Evolutionary conservation across 2,113 vertebrate species (phyloP), one percentile per base, ranked within the genome.

Genomic region (Phainopepla nitens): DNA sequence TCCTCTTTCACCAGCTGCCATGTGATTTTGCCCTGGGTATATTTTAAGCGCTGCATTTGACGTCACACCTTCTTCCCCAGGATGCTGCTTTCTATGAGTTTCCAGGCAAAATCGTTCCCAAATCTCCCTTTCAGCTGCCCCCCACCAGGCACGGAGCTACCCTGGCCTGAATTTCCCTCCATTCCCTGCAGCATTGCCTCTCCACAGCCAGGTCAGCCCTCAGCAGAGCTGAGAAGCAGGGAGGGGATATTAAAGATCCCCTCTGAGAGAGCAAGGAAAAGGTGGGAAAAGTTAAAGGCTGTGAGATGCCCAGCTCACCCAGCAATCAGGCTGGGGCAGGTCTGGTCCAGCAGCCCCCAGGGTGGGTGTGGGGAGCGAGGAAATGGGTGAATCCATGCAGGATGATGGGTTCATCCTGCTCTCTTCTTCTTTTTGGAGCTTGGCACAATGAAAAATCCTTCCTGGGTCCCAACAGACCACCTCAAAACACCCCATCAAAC

Each of bases 21-120:
- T 89, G 95, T 94, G 94, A 96, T 86, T 94, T 35, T 81, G 87
- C 75, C 82, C 87, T 73, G 83, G 68, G 82, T 91, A 6, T 97
- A 97, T 97, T 97, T 97, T 96, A 97, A 96, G 96, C 36, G 0
- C 87, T 87, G 77, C 42, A 8, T 93, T 94, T 97, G 97, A 97
- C 82, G 94, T 97, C 96, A 97, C 51, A 36, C 62, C 73, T 91
- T 35, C 91, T 53, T 93, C 69, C 64, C 78, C 58, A 64, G 84
- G 95, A 94, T 92, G 84, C 77, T 94, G 91, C 73, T 89, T 84
- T 44, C 69, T 44, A 4, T 28, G n/a, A 11, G 2, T 79, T 86
- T 83, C 82, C 75, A 88, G 56, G 82, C 62, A 19, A 76, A 94
- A 72, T 2, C 1, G 4, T 47, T 69, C 89, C 91, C 65, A 89